Percentiles rank a stretch among this genome's conserved stretches.
phyloP scores from a whole-genome alignment of 2,888 invertebrate genomes.

The Cyaniris semiargus region DNA sequence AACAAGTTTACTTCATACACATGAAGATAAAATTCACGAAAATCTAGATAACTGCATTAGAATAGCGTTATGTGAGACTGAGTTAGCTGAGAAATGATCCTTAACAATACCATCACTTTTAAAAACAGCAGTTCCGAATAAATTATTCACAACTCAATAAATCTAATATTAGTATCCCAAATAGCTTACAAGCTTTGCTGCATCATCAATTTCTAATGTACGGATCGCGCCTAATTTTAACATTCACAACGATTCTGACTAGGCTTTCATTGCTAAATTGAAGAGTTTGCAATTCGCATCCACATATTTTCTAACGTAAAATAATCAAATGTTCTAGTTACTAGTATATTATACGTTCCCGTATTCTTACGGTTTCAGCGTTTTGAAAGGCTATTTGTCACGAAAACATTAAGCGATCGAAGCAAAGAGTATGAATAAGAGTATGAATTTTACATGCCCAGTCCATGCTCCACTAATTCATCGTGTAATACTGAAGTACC shows the following conservation, averaged over 20 bases:
- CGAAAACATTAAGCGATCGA: neutral
- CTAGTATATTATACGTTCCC: neutral
- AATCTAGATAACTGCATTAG: neutral
- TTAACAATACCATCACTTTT: neutral
- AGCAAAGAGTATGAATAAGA: neutral
- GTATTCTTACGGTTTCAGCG: neutral
- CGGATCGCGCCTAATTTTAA: neutral
- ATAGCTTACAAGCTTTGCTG: neutral
- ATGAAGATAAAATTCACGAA: neutral
- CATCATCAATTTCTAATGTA: neutral
- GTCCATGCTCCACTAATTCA: neutral
- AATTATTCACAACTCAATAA: neutral
- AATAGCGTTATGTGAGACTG: neutral
- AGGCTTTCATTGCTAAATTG: constrained; percentile 3
- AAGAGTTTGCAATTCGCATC: neutral
- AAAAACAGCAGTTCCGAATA: neutral
- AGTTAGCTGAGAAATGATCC: neutral
- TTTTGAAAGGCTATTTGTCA: neutral
- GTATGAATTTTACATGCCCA: neutral
- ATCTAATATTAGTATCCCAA: neutral
- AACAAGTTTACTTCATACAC: neutral
- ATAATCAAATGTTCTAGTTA: neutral
- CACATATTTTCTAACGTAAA: neutral
- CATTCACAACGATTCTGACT: neutral
- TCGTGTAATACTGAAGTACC: neutral